Conservation (phyloP, 2,888 invertebrate genomes). For the Rhagophthalmus giganteus region DNA sequence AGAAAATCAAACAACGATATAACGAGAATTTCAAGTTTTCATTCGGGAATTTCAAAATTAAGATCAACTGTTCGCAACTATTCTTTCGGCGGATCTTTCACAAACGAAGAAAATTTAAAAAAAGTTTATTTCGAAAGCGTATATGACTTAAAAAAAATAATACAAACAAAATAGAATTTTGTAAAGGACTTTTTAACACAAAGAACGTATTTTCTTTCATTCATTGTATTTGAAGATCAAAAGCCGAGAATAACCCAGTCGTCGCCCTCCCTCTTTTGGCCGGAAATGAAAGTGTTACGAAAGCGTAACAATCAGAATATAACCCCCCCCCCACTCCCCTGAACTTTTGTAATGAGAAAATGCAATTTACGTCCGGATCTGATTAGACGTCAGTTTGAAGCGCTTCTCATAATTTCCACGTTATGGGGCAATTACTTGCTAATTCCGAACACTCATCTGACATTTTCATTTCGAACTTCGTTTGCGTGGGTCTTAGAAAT, state of each 20-base stretch:
- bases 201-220: slow-evolving; percentile 36
- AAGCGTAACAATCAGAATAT: slow-evolving; percentile 46
- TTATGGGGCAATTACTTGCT: slow-evolving; percentile 43
- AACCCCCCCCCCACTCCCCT: slow-evolving; percentile 42
- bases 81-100: too few species aligned
- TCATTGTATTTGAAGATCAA: slow-evolving; percentile 42
- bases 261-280: slow-evolving; percentile 34
- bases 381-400: slow-evolving; percentile 43
- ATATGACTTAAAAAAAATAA: slow-evolving; percentile 42
- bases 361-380: slow-evolving; percentile 47
- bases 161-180: slow-evolving; percentile 42
- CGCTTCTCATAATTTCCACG: slow-evolving; percentile 40
- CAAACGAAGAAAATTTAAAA: too few species aligned
- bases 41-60: too few species aligned
- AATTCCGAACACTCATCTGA: slow-evolving; percentile 35
- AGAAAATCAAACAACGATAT: too few species aligned
- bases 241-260: slow-evolving; percentile 41
- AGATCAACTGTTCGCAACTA: too few species aligned
- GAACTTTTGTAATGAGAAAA: slow-evolving; percentile 49
- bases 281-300: slow-evolving; percentile 51
- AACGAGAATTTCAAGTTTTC: too few species aligned
- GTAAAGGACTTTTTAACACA: slow-evolving; percentile 37
- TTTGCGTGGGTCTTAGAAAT: background rate
- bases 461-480: slow-evolving; percentile 20
- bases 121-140: slow-evolving; percentile 15